These are phyloP conservation scores for Lycaon pictus DNA, from an alignment of 2,113 vertebrate genomes.

Conservation along the genomic window DNA sequence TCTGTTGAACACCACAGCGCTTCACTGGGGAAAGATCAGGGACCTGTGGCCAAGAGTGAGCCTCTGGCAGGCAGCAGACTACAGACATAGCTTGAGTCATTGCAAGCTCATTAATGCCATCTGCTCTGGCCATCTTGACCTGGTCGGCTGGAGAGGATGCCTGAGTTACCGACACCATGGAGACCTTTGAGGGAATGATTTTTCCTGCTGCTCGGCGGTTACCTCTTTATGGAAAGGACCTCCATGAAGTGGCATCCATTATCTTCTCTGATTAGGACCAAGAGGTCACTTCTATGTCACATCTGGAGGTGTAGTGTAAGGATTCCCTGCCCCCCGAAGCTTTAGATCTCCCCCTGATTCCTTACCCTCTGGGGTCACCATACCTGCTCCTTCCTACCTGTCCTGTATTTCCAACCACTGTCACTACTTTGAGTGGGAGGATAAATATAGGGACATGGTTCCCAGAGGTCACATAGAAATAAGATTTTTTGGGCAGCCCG, in stretches of 20 bases:
- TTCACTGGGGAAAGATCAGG: conserved; percentile 25
- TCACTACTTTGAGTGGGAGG: background rate
- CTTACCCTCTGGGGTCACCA: background rate
- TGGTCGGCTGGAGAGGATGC: conserved; percentile 60
- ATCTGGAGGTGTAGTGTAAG: background rate
- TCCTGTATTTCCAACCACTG: background rate
- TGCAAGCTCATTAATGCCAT: conserved; percentile 68
- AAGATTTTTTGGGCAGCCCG: background rate
- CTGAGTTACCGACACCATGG: conserved; percentile 56
- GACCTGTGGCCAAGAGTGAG: background rate
- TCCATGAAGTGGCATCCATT: background rate
- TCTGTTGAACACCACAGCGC: background rate
- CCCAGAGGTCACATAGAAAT: background rate
- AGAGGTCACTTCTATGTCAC: background rate
- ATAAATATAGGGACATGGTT: background rate
- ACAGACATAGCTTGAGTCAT: conserved; percentile 34
- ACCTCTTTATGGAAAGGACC: background rate
- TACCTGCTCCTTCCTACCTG: background rate
- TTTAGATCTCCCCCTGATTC: background rate
- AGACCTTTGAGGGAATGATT: conserved; percentile 36
- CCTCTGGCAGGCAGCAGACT: background rate
- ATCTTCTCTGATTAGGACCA: background rate
- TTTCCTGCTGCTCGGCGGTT: background rate
- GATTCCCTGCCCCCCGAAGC: background rate
- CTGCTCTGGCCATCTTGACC: background rate